Percentiles rank a stretch among this genome's conserved stretches.
Conservation (phyloP, 2,113 vertebrate genomes). For the Pseudorectes ferrugineus region DNA sequence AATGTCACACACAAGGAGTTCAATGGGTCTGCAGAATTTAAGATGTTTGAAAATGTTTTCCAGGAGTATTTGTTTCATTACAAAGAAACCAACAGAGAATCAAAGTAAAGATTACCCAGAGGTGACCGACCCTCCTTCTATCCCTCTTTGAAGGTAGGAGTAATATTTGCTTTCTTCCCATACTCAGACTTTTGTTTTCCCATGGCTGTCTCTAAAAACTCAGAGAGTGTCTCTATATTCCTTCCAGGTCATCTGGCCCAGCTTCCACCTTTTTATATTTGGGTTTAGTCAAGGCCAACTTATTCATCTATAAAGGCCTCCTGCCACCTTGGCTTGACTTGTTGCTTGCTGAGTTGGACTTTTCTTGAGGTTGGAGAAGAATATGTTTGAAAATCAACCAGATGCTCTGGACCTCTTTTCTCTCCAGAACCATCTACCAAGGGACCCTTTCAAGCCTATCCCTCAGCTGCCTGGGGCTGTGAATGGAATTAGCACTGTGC, state of each 20-base stretch:
- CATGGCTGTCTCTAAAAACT: neutral
- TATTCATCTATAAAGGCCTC: neutral
- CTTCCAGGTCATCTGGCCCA: neutral
- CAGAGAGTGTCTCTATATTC: neutral
- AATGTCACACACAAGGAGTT: neutral
- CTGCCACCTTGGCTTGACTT: neutral
- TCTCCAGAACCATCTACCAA: neutral
- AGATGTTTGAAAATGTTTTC: neutral
- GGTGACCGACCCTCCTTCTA: neutral
- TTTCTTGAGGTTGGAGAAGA: neutral
- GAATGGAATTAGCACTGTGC: neutral
- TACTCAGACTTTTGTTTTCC: neutral
- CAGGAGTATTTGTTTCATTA: neutral
- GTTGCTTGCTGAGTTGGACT: neutral
- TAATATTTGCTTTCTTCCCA: neutral
- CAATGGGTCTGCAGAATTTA: neutral
- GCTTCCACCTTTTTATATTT: neutral
- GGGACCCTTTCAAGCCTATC: neutral
- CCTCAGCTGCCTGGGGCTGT: neutral
- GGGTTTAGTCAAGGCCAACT: neutral
- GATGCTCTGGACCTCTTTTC: neutral
- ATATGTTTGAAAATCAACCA: neutral
- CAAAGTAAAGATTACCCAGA: neutral
- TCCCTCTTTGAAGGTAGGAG: neutral
- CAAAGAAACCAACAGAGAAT: neutral